Conservation (phyloP, 2,888 invertebrate species). For the Pilophorus perplexus region DNA sequence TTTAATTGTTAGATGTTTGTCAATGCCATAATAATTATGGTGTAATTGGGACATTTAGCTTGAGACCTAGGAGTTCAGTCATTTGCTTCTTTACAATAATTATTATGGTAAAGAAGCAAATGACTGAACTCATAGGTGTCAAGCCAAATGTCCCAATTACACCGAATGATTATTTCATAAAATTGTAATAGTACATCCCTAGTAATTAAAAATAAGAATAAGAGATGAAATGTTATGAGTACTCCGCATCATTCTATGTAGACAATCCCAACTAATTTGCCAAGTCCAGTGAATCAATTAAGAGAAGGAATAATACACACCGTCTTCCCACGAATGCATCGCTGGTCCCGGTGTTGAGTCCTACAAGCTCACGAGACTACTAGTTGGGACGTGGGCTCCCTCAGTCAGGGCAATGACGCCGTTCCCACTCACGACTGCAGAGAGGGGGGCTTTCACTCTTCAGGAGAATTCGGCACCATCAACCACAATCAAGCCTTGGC, state of each 20-base stretch:
- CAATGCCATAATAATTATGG: no score
- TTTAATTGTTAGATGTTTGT: no score
- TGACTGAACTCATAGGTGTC: no score
- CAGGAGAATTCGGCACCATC: no score
- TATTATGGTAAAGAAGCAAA: no score
- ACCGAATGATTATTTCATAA: not conserved
- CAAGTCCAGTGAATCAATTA: not conserved
- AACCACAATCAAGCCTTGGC: no score
- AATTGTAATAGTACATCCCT: not conserved
- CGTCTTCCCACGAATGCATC: constrained; percentile 12
- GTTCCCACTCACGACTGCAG: not conserved
- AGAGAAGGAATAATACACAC: not conserved
- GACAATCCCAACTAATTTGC: no score
- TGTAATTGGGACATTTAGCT: no score
- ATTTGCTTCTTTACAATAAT: no score
- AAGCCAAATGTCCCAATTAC: not conserved
- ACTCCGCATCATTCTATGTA: no score
- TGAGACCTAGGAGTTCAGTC: no score
- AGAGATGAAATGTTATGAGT: not conserved
- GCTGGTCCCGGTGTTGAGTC: not conserved
- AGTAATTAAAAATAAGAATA: not conserved
- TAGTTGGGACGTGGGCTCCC: not conserved
- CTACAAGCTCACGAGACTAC: constrained; percentile 6
- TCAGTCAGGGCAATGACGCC: constrained; percentile 12
- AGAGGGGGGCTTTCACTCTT: constrained; percentile 7